A percentile compares a stretch with the other conserved stretches of the same genome.
Conservation (phyloP, 2,797 vertebrate genomes). For the Pipistrellus kuhlii region DNA sequence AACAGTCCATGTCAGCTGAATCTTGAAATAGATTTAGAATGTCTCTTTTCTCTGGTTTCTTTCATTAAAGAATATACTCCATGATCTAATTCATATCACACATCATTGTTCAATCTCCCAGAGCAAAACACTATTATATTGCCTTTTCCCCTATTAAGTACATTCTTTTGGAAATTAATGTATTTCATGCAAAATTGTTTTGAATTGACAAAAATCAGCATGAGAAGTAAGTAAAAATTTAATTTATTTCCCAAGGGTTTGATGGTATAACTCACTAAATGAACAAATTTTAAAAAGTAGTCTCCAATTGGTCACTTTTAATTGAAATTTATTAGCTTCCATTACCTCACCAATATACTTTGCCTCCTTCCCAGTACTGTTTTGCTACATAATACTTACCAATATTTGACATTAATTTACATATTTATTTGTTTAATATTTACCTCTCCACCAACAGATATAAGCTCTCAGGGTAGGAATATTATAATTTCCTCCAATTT, state of each 20-base stretch:
- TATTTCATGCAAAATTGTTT: slow-evolving; percentile 74
- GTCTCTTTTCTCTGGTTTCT: slow-evolving; percentile 51
- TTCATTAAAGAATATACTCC: slow-evolving; percentile 64
- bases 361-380: background rate
- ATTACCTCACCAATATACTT: background rate
- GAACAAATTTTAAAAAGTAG: background rate
- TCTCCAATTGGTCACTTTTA: slow-evolving; percentile 61
- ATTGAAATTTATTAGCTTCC: slow-evolving; percentile 27
- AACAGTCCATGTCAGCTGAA: background rate
- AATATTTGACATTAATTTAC: background rate
- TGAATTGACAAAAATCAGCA: slow-evolving; percentile 70
- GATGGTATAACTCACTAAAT: slow-evolving; percentile 49
- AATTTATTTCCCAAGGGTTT: slow-evolving; percentile 64
- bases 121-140: slow-evolving; percentile 69
- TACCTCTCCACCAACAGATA: background rate
- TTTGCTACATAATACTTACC: background rate
- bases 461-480: background rate
- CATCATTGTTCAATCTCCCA: slow-evolving; percentile 66
- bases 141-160: background rate
- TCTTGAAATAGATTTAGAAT: slow-evolving; percentile 66
- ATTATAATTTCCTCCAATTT: background rate
- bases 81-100: slow-evolving; percentile 13
- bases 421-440: background rate
- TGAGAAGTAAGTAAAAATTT: slow-evolving; percentile 74
- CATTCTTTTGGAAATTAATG: slow-evolving; percentile 73